phyloP scores from a whole-genome alignment of 2,888 invertebrate species.

The Pollenia labialis region DNA sequence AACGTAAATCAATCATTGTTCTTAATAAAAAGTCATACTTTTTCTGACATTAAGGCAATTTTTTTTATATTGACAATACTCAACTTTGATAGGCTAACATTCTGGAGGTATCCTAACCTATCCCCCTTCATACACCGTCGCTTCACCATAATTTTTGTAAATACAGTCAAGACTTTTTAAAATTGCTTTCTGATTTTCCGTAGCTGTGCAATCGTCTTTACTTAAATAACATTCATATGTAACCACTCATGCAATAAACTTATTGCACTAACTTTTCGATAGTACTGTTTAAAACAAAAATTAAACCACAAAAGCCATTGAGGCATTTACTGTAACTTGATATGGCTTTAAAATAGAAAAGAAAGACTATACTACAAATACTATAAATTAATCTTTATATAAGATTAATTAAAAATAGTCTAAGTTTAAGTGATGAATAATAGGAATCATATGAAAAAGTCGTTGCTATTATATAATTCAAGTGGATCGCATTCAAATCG shows the following conservation, averaged over 20 bases:
- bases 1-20: too few species aligned
- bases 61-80: too few species aligned
- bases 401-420: constrained; percentile 52
- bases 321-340: constrained; percentile 66
- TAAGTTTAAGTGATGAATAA: constrained; percentile 46
- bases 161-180: too few species aligned
- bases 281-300: constrained; percentile 7
- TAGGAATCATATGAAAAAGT: constrained; percentile 32
- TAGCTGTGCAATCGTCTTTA: neutral
- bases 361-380: constrained; percentile 17
- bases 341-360: constrained; percentile 38
- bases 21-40: too few species aligned
- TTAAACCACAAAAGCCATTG: constrained; percentile 66
- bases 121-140: too few species aligned
- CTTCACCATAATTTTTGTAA: too few species aligned
- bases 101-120: too few species aligned
- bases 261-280: constrained; percentile 22
- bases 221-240: constrained; percentile 5
- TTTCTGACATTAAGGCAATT: too few species aligned
- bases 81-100: too few species aligned
- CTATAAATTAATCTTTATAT: constrained; percentile 23
- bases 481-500: constrained; percentile 35
- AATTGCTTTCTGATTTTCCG: too few species aligned
- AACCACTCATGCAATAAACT: constrained; percentile 34
- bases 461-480: constrained; percentile 58